Evolutionary conservation across 2,797 vertebrate genomes (phyloP).

Genomic region (Sebastolobus alascanus): DNA sequence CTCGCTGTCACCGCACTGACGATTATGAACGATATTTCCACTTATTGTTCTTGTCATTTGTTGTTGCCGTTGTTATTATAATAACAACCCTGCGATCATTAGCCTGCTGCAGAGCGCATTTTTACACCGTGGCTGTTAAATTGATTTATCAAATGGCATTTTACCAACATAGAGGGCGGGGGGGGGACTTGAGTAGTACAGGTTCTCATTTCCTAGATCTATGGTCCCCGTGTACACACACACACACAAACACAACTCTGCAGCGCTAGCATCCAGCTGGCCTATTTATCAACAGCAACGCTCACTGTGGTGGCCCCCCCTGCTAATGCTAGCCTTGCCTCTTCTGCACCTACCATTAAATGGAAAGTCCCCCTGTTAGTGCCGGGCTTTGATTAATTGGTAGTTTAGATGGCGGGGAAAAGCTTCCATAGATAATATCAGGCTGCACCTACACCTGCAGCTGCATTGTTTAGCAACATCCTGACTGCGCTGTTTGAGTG

Average conservation of each 20-base stretch:
- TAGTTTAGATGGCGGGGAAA: conserved; percentile 64
- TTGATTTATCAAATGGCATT: conserved; percentile 76
- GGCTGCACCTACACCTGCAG: conserved; percentile 71
- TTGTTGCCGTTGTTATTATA: conserved; percentile 55
- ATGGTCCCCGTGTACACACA: conserved; percentile 21
- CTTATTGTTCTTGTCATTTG: conserved; percentile 58
- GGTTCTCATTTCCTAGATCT: conserved; percentile 69
- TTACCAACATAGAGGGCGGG: conserved; percentile 51
- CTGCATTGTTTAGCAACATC: conserved; percentile 65
- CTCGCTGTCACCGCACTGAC: conserved; percentile 48
- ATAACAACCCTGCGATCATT: conserved; percentile 57
- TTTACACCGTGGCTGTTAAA: conserved; percentile 69
- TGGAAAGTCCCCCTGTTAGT: conserved; percentile 70
- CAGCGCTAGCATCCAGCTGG: conserved; percentile 57
- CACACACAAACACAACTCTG: conserved; percentile 17
- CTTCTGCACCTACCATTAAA: conserved; percentile 70
- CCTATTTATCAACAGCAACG: conserved; percentile 73
- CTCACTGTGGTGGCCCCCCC: conserved; percentile 59
- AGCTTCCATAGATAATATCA: conserved; percentile 58
- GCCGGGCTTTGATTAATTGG: conserved; percentile 76
- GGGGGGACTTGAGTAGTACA: conserved; percentile 39
- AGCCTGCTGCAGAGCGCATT: conserved; percentile 50
- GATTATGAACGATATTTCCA: conserved; percentile 61
- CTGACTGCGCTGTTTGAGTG: conserved; percentile 46
- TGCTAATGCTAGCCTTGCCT: conserved; percentile 72